Conservation (phyloP, 2,888 invertebrate genomes). For the Xanthostigma xanthostigma region DNA sequence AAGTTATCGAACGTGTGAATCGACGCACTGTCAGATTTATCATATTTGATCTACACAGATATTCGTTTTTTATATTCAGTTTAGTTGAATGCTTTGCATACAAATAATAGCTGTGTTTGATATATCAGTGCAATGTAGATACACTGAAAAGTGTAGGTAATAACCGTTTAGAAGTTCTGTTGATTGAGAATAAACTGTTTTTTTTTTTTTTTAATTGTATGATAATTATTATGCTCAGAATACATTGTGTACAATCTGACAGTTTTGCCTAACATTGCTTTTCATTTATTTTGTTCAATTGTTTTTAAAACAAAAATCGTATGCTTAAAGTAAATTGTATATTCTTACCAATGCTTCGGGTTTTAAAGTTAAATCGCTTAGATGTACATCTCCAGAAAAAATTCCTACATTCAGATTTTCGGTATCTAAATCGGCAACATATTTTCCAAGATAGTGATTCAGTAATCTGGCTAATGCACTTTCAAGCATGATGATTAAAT, state of each 20-base stretch:
- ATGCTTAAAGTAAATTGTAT: neutral
- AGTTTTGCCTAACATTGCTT: neutral
- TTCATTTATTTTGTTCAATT: neutral
- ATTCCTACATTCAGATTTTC: constrained; percentile 74
- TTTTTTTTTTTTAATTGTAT: too few species aligned
- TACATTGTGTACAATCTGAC: neutral
- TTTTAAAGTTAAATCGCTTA: constrained; percentile 61
- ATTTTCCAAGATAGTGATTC: constrained; percentile 67
- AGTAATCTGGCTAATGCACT: constrained; percentile 64
- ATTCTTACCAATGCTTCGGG: constrained; percentile 68
- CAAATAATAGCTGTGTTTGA: too few species aligned
- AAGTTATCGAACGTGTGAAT: too few species aligned
- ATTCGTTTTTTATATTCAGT: too few species aligned
- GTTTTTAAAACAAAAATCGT: neutral
- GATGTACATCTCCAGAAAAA: constrained; percentile 64
- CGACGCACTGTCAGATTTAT: too few species aligned
- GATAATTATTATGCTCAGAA: too few species aligned
- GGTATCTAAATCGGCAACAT: constrained; percentile 67
- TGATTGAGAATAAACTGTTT: too few species aligned
- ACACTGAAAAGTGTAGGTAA: too few species aligned
- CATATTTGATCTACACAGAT: too few species aligned
- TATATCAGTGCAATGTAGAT: too few species aligned
- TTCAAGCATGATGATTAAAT: constrained; percentile 47
- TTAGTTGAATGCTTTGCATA: too few species aligned
- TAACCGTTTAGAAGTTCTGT: too few species aligned